Conservation (phyloP, 2,113 vertebrate genomes). For the Isichthys henryi region DNA sequence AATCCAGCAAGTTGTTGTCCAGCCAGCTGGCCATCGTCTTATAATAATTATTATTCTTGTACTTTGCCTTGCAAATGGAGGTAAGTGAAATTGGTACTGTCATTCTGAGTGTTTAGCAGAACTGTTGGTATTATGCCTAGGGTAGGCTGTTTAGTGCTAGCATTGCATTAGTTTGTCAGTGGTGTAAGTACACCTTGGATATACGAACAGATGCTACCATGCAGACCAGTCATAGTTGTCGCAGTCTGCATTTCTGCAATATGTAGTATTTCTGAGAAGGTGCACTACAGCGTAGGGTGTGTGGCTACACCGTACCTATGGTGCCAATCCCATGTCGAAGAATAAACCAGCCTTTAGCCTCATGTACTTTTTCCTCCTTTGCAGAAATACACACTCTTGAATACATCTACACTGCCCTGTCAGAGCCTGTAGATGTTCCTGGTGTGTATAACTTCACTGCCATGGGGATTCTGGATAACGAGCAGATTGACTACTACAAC, state of each 20-base stretch:
- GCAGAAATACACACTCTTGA: constrained; percentile 45
- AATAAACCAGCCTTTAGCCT: background rate
- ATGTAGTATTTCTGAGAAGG: background rate
- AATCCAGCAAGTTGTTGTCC: background rate
- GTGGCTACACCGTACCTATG: background rate
- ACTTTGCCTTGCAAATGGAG: background rate
- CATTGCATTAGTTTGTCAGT: too few relatives aligned
- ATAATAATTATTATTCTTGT: too few relatives aligned
- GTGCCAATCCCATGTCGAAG: background rate
- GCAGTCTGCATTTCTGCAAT: background rate
- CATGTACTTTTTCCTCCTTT: background rate
- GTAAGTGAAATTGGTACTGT: background rate
- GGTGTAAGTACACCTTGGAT: too few relatives aligned
- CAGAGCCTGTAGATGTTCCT: background rate
- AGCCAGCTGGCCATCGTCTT: too few relatives aligned
- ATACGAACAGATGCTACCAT: background rate
- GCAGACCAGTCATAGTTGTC: background rate
- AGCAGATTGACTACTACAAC: constrained; percentile 53
- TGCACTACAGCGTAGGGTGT: background rate
- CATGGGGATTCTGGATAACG: constrained; percentile 47
- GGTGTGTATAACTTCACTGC: constrained; percentile 52
- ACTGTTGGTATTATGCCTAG: too few relatives aligned
- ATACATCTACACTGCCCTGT: constrained; percentile 55
- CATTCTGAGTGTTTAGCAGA: background rate
- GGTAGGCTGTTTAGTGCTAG: too few relatives aligned